phyloP scores from a whole-genome alignment of 2,797 vertebrate genomes.

The Semaprochilodus insignis region DNA sequence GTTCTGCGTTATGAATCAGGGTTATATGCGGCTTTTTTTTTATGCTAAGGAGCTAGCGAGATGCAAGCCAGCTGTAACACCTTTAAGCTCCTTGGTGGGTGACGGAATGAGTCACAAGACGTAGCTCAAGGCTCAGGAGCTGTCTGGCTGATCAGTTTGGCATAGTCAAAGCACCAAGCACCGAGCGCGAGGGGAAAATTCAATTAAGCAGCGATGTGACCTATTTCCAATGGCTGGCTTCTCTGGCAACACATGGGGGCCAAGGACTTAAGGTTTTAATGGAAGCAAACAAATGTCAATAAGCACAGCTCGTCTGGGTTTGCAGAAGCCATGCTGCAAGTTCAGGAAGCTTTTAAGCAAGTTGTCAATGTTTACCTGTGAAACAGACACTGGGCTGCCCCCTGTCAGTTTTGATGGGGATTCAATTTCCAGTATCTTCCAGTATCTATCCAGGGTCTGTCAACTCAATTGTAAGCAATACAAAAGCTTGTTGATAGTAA shows the following conservation, averaged over 20 bases:
- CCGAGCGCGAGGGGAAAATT: conserved; percentile 33
- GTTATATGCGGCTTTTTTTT: conserved; percentile 29
- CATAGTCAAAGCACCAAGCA: not conserved
- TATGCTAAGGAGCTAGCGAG: conserved; percentile 9
- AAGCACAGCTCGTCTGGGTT: conserved; percentile 15
- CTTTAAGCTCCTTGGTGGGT: conserved; percentile 40
- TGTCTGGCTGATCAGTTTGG: conserved; percentile 22
- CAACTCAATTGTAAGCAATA: not conserved
- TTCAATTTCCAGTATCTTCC: not conserved
- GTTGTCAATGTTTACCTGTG: not conserved
- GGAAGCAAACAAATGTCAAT: conserved; percentile 45
- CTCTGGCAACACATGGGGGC: conserved; percentile 9
- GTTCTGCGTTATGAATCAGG: conserved; percentile 48
- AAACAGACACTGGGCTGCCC: not conserved
- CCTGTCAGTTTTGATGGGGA: conserved; percentile 1
- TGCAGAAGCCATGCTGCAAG: conserved; percentile 6
- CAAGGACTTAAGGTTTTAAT: conserved; percentile 25
- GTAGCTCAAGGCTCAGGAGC: conserved; percentile 21
- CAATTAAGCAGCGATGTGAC: conserved; percentile 53
- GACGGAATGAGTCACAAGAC: conserved; percentile 47
- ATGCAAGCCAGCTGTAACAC: conserved; percentile 45
- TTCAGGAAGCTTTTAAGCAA: not conserved
- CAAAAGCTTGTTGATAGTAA: not conserved
- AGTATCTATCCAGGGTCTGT: not conserved
- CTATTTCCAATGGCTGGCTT: conserved; percentile 46